Conservation (phyloP, 2,888 invertebrate species). For the Nebria salina region DNA sequence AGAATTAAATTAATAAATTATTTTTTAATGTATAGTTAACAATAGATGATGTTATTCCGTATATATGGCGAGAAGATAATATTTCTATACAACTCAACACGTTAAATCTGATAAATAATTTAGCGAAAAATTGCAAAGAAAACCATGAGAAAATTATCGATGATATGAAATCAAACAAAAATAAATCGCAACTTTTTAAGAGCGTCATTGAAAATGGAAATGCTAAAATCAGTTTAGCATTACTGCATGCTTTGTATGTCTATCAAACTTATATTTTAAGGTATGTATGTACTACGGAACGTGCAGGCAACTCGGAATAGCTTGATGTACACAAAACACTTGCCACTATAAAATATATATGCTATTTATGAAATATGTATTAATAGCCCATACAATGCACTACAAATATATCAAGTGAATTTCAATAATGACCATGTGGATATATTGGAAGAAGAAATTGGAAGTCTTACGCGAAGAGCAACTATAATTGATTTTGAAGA, state of each 20-base stretch:
- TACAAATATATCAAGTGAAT: background rate
- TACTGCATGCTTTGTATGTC: slow-evolving; percentile 56
- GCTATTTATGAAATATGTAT: background rate
- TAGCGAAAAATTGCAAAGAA: slow-evolving; percentile 50
- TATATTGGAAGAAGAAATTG: slow-evolving; percentile 22
- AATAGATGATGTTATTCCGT: slow-evolving; percentile 53
- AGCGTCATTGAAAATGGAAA: slow-evolving; percentile 32
- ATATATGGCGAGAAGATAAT: slow-evolving; percentile 52
- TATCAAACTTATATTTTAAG: slow-evolving; percentile 58
- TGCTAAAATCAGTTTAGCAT: slow-evolving; percentile 51
- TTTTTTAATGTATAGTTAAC: slow-evolving; percentile 24
- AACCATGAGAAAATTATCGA: slow-evolving; percentile 26
- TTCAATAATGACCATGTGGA: slow-evolving; percentile 1
- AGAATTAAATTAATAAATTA: background rate
- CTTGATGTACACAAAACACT: no score
- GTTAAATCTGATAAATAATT: slow-evolving; percentile 57
- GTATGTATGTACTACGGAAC: slow-evolving; percentile 49
- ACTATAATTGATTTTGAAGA: slow-evolving; percentile 43
- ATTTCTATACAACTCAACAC: slow-evolving; percentile 56
- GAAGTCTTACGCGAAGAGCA: slow-evolving; percentile 8
- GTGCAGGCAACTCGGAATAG: no score
- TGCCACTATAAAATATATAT: no score
- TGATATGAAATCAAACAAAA: slow-evolving; percentile 17
- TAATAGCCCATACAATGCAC: background rate
- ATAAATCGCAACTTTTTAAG: slow-evolving; percentile 30